Conservation (phyloP, 2,797 vertebrate species). For the Columba guinea region DNA sequence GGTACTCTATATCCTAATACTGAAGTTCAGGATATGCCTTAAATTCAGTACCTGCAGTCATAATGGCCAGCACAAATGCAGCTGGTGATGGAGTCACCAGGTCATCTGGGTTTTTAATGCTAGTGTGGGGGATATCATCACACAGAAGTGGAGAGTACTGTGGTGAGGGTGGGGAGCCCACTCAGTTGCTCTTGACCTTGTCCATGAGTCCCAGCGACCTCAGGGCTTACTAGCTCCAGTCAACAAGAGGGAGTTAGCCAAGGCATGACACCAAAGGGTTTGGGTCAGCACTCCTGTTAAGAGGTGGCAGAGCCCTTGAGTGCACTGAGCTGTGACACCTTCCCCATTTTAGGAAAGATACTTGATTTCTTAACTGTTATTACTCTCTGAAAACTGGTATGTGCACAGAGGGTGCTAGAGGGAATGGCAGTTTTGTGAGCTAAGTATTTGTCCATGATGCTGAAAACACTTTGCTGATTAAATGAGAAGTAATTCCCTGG, state of each 20-base stretch:
- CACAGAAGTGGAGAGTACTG: neutral
- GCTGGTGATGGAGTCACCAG: rapidly evolving
- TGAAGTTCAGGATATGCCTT: neutral
- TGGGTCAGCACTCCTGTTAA: neutral
- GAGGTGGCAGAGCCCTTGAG: neutral
- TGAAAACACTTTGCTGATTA: neutral
- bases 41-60: neutral
- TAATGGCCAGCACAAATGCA: neutral
- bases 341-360: neutral
- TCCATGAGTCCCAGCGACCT: neutral
- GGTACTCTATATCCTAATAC: neutral
- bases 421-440: neutral
- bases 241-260: neutral
- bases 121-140: neutral
- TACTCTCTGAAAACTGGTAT: neutral
- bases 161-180: neutral
- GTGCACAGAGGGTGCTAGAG: neutral
- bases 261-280: neutral
- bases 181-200: neutral
- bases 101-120: neutral
- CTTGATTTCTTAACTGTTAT: neutral
- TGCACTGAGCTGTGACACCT: neutral
- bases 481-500: neutral
- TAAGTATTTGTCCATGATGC: neutral
- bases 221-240: neutral